Conservation (phyloP, 2,113 vertebrate genomes). For the Campylomormyrus numenius region DNA sequence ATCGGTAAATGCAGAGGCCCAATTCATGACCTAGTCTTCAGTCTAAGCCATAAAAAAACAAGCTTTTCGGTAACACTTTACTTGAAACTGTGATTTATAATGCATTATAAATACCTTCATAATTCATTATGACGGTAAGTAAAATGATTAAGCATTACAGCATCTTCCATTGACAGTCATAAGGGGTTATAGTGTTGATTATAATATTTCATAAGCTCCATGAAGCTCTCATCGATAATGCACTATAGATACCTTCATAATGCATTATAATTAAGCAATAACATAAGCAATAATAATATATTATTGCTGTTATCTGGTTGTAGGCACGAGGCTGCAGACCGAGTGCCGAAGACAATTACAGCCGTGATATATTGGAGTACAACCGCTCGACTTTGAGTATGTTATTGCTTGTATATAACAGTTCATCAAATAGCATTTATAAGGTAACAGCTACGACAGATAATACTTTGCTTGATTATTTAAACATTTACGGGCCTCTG, state of each 20-base stretch:
- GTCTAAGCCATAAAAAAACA: conserved; percentile 2
- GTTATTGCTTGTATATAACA: neutral
- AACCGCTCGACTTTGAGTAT: neutral
- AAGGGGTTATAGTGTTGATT: neutral
- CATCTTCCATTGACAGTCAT: neutral
- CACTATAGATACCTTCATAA: neutral
- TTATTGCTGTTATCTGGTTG: neutral
- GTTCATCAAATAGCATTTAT: too few relatives aligned
- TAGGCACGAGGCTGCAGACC: neutral
- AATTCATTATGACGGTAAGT: neutral
- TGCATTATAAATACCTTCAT: neutral
- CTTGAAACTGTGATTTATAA: neutral
- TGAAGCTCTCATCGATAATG: neutral
- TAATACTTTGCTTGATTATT: too few relatives aligned
- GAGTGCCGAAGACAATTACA: neutral
- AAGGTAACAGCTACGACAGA: too few relatives aligned
- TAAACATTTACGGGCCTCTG: too few relatives aligned
- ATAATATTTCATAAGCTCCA: neutral
- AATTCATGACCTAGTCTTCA: neutral
- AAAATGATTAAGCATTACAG: neutral
- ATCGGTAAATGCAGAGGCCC: neutral
- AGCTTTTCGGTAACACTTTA: neutral
- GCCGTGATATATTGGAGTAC: neutral
- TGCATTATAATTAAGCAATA: neutral
- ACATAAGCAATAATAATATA: neutral